Percentiles rank a stretch among this genome's conserved stretches.
Evolutionary conservation across 2,888 invertebrate species (phyloP).

Genomic region (Cyclophora punctaria): DNA sequence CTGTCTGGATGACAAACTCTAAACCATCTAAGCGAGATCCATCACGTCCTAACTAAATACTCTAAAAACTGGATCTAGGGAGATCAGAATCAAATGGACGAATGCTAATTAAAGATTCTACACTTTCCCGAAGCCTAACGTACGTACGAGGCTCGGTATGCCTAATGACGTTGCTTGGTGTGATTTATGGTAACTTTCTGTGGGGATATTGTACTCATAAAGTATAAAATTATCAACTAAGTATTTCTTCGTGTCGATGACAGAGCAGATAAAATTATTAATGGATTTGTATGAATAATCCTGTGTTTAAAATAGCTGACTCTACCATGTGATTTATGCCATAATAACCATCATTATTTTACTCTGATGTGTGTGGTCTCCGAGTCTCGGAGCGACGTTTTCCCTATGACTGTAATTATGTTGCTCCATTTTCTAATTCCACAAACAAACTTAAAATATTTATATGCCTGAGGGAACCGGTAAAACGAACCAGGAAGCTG

Average conservation of each 20-base stretch:
- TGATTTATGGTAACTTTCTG: constrained; percentile 44
- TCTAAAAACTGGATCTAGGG: constrained; percentile 29
- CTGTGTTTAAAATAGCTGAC: constrained; percentile 7
- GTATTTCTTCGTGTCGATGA: constrained; percentile 19
- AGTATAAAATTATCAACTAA: constrained; percentile 20
- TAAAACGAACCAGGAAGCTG: too few relatives aligned
- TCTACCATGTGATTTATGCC: too few relatives aligned
- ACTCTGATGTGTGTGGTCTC: too few relatives aligned
- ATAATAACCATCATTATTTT: too few relatives aligned
- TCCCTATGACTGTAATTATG: too few relatives aligned
- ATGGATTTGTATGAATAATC: constrained; percentile 13
- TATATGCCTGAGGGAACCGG: too few relatives aligned
- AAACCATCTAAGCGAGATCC: constrained; percentile 42
- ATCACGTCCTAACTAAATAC: constrained; percentile 30
- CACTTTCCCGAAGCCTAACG: constrained; percentile 31
- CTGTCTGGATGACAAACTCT: constrained; percentile 28
- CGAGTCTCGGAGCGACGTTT: too few relatives aligned
- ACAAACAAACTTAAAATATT: too few relatives aligned
- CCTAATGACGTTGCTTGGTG: constrained; percentile 35
- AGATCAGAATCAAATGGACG: constrained; percentile 39
- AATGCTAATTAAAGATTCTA: constrained; percentile 37
- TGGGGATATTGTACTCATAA: constrained; percentile 25
- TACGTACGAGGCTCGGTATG: constrained; percentile 22
- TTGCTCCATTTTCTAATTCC: too few relatives aligned
- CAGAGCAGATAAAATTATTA: constrained; percentile 19